A percentile compares a stretch with the other conserved stretches of the same genome.
These are phyloP conservation scores for Aporophyla lueneburgensis DNA, from an alignment of 2,888 invertebrate species.

Conservation along the genomic window DNA sequence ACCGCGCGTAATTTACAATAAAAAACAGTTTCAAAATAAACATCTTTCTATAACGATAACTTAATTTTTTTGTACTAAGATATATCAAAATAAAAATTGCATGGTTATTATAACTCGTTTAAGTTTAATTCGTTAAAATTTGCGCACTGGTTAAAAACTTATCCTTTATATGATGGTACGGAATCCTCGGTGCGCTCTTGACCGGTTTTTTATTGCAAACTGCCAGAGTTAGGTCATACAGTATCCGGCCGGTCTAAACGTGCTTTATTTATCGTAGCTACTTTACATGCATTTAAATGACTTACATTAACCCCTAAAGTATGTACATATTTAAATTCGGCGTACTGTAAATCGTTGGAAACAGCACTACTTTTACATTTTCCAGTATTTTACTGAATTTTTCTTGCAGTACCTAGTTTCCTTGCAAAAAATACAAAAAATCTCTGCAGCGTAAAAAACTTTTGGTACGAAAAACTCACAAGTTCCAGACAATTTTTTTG, in stretches of 20 bases:
- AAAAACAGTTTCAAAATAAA: no score
- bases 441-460: slow-evolving; percentile 40
- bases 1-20: no score
- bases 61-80: no score
- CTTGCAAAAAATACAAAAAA: slow-evolving; percentile 31
- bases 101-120: no score
- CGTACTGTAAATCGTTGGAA: neutral
- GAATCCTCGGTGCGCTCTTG: no score
- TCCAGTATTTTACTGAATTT: slow-evolving; percentile 33
- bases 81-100: no score
- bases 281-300: slow-evolving; percentile 29
- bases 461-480: slow-evolving; percentile 39
- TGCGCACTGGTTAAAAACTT: no score
- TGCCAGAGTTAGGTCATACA: neutral
- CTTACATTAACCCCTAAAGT: neutral
- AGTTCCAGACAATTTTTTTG: slow-evolving; percentile 47
- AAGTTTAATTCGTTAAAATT: no score
- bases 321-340: slow-evolving; percentile 8
- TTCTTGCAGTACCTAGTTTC: slow-evolving; percentile 31
- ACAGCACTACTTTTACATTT: neutral
- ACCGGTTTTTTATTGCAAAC: slow-evolving; percentile 4
- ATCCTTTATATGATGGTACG: no score
- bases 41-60: no score
- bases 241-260: neutral
- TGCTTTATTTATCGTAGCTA: slow-evolving; percentile 9